Evolutionary conservation across 2,888 invertebrate species (phyloP).

Genomic region (Cantharis flavilabris): DNA sequence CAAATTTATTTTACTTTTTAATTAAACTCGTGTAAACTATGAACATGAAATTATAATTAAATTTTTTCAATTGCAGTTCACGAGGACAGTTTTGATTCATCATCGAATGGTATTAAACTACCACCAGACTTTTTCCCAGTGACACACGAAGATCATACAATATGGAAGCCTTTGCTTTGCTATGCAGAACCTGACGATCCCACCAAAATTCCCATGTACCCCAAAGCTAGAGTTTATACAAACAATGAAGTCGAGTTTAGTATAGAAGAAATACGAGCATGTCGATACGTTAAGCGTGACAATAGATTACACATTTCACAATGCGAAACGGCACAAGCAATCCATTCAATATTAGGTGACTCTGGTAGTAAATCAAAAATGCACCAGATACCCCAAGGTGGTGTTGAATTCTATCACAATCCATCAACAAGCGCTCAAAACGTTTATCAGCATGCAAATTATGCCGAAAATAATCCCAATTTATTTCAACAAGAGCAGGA

Average conservation of each 20-base stretch:
- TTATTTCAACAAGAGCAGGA: slow-evolving; percentile 11
- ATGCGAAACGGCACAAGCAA: slow-evolving; percentile 38
- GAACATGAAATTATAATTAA: background rate
- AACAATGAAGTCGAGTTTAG: slow-evolving; percentile 69
- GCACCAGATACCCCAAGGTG: slow-evolving; percentile 4
- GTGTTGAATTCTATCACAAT: slow-evolving; percentile 8
- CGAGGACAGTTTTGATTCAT: slow-evolving; percentile 62
- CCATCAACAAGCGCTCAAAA: slow-evolving; percentile 1
- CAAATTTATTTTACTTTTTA: too few relatives aligned
- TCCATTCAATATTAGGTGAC: slow-evolving; percentile 35
- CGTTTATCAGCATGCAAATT: background rate
- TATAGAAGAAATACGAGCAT: slow-evolving; percentile 76
- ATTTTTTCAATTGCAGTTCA: slow-evolving; percentile 58
- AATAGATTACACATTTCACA: slow-evolving; percentile 28
- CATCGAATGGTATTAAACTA: slow-evolving; percentile 33
- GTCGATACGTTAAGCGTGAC: slow-evolving; percentile 56
- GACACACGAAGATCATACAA: slow-evolving; percentile 59
- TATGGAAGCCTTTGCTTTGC: slow-evolving; percentile 62
- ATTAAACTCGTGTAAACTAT: background rate
- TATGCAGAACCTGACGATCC: slow-evolving; percentile 67
- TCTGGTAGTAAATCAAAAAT: slow-evolving; percentile 4
- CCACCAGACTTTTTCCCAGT: slow-evolving; percentile 35
- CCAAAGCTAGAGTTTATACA: slow-evolving; percentile 67
- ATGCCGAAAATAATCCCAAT: background rate
- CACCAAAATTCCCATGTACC: slow-evolving; percentile 68